phyloP scores from a whole-genome alignment of 2,888 invertebrate genomes.

The Lepidocyrtinus sp. region DNA sequence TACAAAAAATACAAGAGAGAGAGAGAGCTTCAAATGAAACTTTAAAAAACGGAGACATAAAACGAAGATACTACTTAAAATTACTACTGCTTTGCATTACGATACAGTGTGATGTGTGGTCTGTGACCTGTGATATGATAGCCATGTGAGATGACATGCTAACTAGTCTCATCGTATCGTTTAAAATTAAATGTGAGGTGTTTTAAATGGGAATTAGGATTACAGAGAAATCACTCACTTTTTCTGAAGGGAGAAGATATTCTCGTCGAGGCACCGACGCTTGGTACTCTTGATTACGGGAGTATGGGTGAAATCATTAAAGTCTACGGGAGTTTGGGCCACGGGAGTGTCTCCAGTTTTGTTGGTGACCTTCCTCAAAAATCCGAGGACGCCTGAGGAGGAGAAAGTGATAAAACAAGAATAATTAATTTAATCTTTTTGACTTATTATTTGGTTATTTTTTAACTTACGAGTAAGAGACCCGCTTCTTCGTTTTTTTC shows the following conservation, averaged over 20 bases:
- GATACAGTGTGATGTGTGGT: too few relatives aligned
- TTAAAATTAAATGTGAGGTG: too few relatives aligned
- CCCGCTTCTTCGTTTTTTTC: conserved; percentile 88
- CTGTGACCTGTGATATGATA: too few relatives aligned
- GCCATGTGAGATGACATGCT: too few relatives aligned
- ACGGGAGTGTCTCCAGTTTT: conserved; percentile 52
- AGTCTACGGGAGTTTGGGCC: conserved; percentile 52
- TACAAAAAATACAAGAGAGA: conserved; percentile 30
- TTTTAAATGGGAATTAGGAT: too few relatives aligned
- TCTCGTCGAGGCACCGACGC: conserved; percentile 38
- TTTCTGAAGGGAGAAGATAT: conserved; percentile 49
- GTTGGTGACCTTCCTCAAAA: conserved; percentile 58
- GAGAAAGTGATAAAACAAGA: background rate
- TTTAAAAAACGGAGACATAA: conserved; percentile 22
- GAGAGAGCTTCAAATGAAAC: conserved; percentile 18
- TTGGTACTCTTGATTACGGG: conserved; percentile 64
- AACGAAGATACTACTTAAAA: conserved; percentile 2
- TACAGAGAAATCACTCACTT: too few relatives aligned
- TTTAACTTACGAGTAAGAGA: conserved; percentile 83
- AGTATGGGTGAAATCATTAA: conserved; percentile 51
- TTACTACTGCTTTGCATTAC: too few relatives aligned
- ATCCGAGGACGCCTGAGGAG: conserved; percentile 63
- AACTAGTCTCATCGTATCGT: too few relatives aligned
- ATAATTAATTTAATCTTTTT: background rate
- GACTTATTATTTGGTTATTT: background rate